A percentile compares a stretch with the other conserved stretches of the same genome.
These are phyloP conservation scores for Rhegmatorhina hoffmannsi DNA, from an alignment of 2,113 vertebrate genomes.

Conservation along the genomic window DNA sequence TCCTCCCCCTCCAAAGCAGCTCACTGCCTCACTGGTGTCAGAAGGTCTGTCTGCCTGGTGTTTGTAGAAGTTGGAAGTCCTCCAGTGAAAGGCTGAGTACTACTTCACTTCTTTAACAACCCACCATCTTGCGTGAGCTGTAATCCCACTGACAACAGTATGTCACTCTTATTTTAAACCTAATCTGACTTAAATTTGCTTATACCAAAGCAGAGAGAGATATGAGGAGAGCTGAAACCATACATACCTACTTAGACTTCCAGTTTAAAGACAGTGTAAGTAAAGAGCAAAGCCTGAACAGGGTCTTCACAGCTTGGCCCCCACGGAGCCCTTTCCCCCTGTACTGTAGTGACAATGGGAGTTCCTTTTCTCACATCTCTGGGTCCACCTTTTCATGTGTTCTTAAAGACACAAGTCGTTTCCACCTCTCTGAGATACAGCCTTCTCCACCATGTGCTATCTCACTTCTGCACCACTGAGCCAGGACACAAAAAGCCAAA, in stretches of 20 bases:
- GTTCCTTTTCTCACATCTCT: background rate
- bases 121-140: background rate
- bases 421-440: background rate
- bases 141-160: background rate
- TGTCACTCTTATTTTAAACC: background rate
- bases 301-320: background rate
- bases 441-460: rapidly evolving
- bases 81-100: background rate
- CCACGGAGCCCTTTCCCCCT: background rate
- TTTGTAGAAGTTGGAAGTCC: background rate
- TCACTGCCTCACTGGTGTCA: background rate
- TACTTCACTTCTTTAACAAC: background rate
- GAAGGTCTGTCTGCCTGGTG: background rate
- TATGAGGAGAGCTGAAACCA: background rate
- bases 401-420: background rate
- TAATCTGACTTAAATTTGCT: background rate
- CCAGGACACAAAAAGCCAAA: background rate
- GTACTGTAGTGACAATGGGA: background rate
- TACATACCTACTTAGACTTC: background rate
- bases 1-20: background rate
- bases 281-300: background rate
- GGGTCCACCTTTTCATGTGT: background rate
- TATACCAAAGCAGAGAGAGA: background rate
- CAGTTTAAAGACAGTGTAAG: background rate
- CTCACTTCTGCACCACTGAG: rapidly evolving